These are phyloP conservation scores for Syngnathoides biaculeatus DNA, from an alignment of 2,113 vertebrate species.

Conservation along the genomic window DNA sequence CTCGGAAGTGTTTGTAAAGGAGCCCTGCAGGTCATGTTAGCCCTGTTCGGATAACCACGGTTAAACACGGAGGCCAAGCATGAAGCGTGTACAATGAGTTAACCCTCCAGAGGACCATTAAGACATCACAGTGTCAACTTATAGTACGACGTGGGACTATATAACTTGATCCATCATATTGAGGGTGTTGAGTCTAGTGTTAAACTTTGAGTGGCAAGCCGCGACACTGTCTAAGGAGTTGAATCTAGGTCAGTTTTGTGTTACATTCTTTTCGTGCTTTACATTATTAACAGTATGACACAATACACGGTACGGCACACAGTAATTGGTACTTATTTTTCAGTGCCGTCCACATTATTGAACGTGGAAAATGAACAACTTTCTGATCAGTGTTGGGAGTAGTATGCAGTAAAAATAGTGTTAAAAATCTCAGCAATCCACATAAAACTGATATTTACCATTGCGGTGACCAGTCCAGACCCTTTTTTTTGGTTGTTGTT, in stretches of 20 bases:
- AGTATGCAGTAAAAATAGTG: neutral
- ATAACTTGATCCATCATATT: neutral
- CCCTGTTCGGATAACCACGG: slow-evolving; percentile 61
- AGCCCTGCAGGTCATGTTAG: slow-evolving; percentile 61
- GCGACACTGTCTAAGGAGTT: neutral
- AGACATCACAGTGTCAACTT: neutral
- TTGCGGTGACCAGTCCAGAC: neutral
- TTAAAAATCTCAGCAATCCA: neutral
- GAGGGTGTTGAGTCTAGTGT: neutral
- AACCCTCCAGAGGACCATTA: slow-evolving; percentile 17
- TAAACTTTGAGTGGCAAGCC: neutral
- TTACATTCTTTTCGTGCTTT: slow-evolving; percentile 6
- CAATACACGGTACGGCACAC: neutral
- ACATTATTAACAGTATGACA: slow-evolving; percentile 4
- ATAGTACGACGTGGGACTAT: neutral
- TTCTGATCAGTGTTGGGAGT: neutral
- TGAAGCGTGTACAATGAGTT: slow-evolving; percentile 28
- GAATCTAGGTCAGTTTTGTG: neutral
- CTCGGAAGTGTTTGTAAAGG: slow-evolving; percentile 68
- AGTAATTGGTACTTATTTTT: neutral
- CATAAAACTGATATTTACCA: neutral
- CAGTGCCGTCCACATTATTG: neutral
- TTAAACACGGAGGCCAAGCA: slow-evolving; percentile 51
- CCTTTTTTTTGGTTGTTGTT: no score
- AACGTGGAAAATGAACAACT: neutral